Conservation (phyloP, 1,140 invertebrate genomes). For the Aplysia californica region DNA sequence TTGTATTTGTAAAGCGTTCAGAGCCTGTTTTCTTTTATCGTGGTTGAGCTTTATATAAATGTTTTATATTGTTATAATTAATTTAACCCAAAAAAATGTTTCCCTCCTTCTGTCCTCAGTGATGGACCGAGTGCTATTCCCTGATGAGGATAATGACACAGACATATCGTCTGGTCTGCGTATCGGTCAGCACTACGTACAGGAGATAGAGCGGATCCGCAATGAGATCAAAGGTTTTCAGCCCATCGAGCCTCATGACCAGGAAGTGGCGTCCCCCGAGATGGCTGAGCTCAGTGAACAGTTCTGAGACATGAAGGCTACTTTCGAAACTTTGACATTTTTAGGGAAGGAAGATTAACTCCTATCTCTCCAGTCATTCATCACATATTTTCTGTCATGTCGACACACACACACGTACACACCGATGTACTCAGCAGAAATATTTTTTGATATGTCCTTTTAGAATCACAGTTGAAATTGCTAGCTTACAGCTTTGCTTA, state of each 20-base stretch:
- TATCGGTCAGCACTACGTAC: conserved; percentile 54
- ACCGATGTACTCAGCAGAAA: too few species aligned
- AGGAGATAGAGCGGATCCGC: conserved; percentile 58
- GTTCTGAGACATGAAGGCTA: too few species aligned
- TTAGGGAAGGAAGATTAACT: too few species aligned
- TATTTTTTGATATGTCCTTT: too few species aligned
- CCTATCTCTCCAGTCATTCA: too few species aligned
- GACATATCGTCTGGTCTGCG: conserved; percentile 36
- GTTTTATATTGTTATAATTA: neutral
- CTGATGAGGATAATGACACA: conserved; percentile 54
- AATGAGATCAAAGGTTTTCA: conserved; percentile 61
- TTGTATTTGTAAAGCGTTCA: too few species aligned
- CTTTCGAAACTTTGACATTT: too few species aligned
- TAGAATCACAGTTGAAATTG: too few species aligned
- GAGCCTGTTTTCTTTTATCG: neutral
- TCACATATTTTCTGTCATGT: too few species aligned
- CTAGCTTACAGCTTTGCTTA: too few species aligned
- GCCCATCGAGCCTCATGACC: conserved; percentile 52
- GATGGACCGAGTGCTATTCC: conserved; percentile 66
- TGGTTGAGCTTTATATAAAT: neutral
- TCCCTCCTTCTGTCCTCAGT: conserved; percentile 56
- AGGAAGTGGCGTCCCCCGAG: conserved; percentile 45
- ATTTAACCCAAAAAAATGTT: neutral
- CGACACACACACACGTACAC: too few species aligned
- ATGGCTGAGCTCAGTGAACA: conserved; percentile 31